These are phyloP conservation scores for Amblyraja radiata DNA, from an alignment of 2,797 vertebrate genomes.

Conservation along the genomic window DNA sequence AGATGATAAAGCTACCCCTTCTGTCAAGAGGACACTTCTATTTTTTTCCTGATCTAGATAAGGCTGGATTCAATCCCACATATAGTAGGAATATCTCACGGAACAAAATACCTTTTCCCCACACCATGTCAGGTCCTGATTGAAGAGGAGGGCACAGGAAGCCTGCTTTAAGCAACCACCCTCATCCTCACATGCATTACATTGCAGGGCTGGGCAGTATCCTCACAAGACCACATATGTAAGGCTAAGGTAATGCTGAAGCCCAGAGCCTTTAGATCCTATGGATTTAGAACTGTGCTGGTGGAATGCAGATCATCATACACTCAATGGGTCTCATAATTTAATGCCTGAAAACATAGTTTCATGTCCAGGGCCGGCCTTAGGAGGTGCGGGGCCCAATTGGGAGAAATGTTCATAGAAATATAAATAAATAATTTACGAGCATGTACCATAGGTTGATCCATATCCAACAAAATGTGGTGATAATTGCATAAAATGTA, in stretches of 20 bases:
- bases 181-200: background rate
- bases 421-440: no score
- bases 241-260: no score
- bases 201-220: no score
- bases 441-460: no score
- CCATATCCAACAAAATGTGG: no score
- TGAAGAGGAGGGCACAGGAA: background rate
- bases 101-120: background rate
- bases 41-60: background rate
- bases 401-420: no score
- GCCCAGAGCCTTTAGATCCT: background rate
- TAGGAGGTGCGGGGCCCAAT: no score
- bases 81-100: background rate
- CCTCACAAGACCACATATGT: background rate
- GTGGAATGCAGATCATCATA: background rate
- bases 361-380: no score
- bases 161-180: background rate
- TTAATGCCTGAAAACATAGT: background rate
- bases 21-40: background rate
- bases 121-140: background rate
- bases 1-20: background rate
- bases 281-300: background rate
- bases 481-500: no score
- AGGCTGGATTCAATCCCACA: no score
- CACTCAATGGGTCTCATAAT: background rate